Percentiles rank a stretch among this genome's conserved stretches.
These are phyloP conservation scores for Pangasius sanitwongsei DNA, from an alignment of 2,797 vertebrate genomes.

Conservation along the genomic window DNA sequence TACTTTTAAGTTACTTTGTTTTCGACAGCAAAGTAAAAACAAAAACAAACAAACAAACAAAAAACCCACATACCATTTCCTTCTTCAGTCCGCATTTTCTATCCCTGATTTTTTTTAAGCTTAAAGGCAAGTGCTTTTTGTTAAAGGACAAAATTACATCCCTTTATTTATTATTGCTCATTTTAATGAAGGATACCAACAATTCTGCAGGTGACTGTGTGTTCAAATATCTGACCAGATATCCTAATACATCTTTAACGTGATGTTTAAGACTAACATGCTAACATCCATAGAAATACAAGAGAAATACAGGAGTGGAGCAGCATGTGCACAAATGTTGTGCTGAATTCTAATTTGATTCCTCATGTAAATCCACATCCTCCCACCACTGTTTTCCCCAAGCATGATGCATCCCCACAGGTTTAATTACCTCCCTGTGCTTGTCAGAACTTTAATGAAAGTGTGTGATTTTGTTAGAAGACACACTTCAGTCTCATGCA, in stretches of 20 bases:
- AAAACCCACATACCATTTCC: no score
- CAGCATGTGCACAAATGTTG: background rate
- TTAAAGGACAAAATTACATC: background rate
- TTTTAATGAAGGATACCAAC: background rate
- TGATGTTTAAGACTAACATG: background rate
- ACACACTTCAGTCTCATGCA: background rate
- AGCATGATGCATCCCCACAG: constrained; percentile 31
- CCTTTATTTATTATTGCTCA: background rate
- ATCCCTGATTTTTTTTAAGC: background rate
- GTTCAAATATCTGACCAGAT: background rate
- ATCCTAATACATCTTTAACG: background rate
- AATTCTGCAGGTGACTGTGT: background rate
- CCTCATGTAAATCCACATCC: constrained; percentile 1
- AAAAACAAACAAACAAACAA: no score
- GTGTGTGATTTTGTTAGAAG: background rate
- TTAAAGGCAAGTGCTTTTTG: background rate
- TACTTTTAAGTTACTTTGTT: background rate
- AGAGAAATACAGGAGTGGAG: background rate
- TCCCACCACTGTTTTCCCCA: constrained; percentile 18
- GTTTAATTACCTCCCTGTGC: constrained; percentile 32
- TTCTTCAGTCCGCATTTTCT: background rate
- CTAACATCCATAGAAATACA: background rate
- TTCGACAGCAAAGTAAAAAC: background rate
- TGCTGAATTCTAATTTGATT: background rate
- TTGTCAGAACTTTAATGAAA: constrained; percentile 2